Conservation (phyloP, 2,888 invertebrate species). For the Pelosia muscerda region DNA sequence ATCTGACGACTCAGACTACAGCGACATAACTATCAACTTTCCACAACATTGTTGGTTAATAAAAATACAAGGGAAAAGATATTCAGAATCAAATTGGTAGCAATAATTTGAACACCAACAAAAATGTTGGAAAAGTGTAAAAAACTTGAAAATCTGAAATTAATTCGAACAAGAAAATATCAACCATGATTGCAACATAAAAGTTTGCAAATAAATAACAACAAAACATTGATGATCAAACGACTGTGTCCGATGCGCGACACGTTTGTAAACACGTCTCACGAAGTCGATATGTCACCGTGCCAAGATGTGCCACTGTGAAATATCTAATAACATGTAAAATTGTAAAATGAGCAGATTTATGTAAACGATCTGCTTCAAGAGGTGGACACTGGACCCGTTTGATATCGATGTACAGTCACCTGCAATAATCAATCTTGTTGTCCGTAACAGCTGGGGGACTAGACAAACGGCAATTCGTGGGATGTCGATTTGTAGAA, state of each 20-base stretch:
- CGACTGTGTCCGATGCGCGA: conserved; percentile 10
- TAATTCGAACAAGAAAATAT: neutral
- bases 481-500: too few species aligned
- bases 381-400: conserved; percentile 27
- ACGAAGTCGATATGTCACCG: neutral
- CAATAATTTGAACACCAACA: too few species aligned
- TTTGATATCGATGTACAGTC: conserved; percentile 9
- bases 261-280: conserved; percentile 11
- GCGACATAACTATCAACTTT: too few species aligned
- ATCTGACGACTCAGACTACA: too few species aligned
- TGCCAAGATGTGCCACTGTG: conserved; percentile 39
- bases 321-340: conserved; percentile 53
- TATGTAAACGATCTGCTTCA: conserved; percentile 38
- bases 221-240: conserved; percentile 3
- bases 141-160: neutral
- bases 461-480: too few species aligned
- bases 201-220: neutral
- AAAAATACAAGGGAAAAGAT: too few species aligned
- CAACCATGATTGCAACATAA: neutral
- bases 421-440: too few species aligned
- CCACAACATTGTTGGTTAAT: too few species aligned
- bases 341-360: conserved; percentile 56
- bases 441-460: too few species aligned
- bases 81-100: too few species aligned
- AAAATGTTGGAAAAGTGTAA: too few species aligned